phyloP scores from a whole-genome alignment of 2,113 vertebrate genomes.

The Rafetus swinhoei region DNA sequence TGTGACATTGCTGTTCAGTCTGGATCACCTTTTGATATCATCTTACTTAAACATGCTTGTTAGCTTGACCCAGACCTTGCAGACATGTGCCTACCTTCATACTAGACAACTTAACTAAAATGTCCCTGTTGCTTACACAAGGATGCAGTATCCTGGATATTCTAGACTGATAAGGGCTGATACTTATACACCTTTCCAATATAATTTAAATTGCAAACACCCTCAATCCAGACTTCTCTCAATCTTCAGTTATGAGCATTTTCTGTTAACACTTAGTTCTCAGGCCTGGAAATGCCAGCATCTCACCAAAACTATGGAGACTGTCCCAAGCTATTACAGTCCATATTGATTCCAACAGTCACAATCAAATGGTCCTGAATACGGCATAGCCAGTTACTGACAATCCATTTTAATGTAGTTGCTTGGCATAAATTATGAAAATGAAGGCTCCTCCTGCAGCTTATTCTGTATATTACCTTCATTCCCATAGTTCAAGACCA shows the following conservation, averaged over 20 bases:
- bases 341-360: not conserved
- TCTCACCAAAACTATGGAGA: not conserved
- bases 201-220: not conserved
- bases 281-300: not conserved
- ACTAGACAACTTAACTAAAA: slow-evolving; percentile 19
- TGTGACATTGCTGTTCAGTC: not conserved
- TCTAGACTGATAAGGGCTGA: not conserved
- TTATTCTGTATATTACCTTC: not conserved
- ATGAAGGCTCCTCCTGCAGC: not conserved
- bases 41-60: slow-evolving; percentile 24
- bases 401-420: slow-evolving; percentile 4
- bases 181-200: rapidly evolving
- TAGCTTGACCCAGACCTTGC: slow-evolving; percentile 47
- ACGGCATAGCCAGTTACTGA: not conserved
- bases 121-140: not conserved
- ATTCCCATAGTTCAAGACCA: not conserved
- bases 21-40: slow-evolving; percentile 62
- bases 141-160: not conserved
- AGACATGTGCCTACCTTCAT: slow-evolving; percentile 19
- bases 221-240: rapidly evolving
- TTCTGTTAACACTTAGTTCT: not conserved
- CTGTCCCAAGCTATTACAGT: rapidly evolving
- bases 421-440: not conserved
- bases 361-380: not conserved
- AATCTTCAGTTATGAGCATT: not conserved